Conservation (phyloP, 2,113 vertebrate genomes). For the Gila orcuttii region DNA sequence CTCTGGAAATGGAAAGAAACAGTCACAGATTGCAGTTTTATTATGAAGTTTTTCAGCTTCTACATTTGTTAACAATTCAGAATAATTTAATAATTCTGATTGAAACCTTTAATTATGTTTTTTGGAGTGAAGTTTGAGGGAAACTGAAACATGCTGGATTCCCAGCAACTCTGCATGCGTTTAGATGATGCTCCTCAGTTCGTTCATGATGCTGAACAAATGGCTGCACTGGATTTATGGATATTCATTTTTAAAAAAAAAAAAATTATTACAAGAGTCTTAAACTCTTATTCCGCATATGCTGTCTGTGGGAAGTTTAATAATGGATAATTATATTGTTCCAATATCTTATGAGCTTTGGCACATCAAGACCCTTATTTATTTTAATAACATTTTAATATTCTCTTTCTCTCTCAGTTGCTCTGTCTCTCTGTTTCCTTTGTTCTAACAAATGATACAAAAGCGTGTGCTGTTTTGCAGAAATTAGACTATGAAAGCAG, state of each 20-base stretch:
- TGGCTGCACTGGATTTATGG: neutral
- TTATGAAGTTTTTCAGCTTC: constrained; percentile 2
- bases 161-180: neutral
- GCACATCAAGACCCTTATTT: constrained; percentile 14
- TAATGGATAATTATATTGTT: constrained; percentile 36
- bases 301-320: constrained; percentile 15
- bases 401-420: constrained; percentile 15
- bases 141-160: neutral
- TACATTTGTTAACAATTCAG: constrained; percentile 25
- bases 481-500: constrained; percentile 41
- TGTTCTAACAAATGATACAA: constrained; percentile 6
- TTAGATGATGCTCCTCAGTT: neutral
- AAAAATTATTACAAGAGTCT: too few species aligned
- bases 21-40: constrained; percentile 3
- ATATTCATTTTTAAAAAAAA: too few species aligned
- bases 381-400: constrained; percentile 33
- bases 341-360: constrained; percentile 25
- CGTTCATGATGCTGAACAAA: neutral
- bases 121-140: neutral
- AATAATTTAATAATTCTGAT: neutral
- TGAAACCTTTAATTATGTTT: neutral
- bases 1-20: constrained; percentile 9
- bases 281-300: neutral
- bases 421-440: neutral
- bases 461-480: constrained; percentile 28